Conservation (phyloP, 2,797 vertebrate species). For the Tokudaia tokunoshimensis region DNA sequence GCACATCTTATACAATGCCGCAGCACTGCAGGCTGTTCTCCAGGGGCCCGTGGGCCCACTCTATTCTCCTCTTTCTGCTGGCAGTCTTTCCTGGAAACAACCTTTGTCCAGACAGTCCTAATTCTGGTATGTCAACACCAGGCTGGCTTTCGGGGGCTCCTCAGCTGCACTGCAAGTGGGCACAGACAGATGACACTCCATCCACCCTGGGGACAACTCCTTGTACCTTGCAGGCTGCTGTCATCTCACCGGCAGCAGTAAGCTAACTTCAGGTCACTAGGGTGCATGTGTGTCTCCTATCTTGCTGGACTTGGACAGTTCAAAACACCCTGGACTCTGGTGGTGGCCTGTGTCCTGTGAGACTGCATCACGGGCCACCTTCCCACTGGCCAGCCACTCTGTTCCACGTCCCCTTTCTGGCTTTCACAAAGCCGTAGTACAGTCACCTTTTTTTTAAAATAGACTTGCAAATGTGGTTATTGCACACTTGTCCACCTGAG, state of each 20-base stretch:
- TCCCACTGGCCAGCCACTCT: too few relatives aligned
- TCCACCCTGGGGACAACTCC: not conserved
- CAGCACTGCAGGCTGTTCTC: not conserved
- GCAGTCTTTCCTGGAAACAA: not conserved
- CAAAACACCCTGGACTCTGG: not conserved
- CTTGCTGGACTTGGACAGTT: not conserved
- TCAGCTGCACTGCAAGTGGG: not conserved
- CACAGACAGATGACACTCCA: too few relatives aligned
- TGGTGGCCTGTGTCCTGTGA: not conserved
- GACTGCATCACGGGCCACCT: too few relatives aligned
- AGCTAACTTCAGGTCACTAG: not conserved
- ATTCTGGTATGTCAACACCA: not conserved
- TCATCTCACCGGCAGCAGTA: not conserved
- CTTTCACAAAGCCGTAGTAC: not conserved
- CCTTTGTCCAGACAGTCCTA: not conserved
- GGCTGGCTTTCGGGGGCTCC: not conserved
- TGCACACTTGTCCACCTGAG: too few relatives aligned
- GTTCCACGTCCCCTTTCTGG: not conserved
- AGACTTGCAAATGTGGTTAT: not conserved
- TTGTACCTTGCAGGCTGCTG: too few relatives aligned
- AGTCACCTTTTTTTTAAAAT: not conserved
- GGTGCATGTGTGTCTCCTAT: too few relatives aligned
- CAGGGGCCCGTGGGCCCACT: not conserved
- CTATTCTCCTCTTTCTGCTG: not conserved
- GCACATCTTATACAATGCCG: fast-evolving